Evolutionary conservation across 1,140 invertebrate species (phyloP).

Genomic region (Achatina immaculata): DNA sequence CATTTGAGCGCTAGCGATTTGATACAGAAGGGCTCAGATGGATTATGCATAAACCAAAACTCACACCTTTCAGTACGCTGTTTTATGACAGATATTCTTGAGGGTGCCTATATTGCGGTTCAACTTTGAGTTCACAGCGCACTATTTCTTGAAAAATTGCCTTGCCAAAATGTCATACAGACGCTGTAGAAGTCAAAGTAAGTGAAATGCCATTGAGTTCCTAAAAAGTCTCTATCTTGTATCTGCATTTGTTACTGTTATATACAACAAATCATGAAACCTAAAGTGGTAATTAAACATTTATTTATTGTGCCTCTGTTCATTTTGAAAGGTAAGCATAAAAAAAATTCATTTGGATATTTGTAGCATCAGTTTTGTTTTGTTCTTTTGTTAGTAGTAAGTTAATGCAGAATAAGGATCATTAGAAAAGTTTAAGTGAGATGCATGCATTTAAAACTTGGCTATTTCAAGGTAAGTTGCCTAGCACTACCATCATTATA

Average conservation of each 20-base stretch:
- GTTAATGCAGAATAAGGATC: background rate
- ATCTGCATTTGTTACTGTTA: background rate
- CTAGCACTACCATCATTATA: too few species aligned
- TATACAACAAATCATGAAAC: background rate
- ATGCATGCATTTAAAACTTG: too few species aligned
- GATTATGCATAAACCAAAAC: too few species aligned
- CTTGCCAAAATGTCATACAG: constrained; percentile 32
- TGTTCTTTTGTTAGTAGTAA: background rate
- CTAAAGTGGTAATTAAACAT: background rate
- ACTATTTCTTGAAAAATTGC: constrained; percentile 5
- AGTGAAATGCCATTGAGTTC: background rate
- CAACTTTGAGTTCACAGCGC: background rate
- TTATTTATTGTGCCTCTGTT: background rate
- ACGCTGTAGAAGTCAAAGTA: background rate
- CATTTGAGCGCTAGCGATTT: too few species aligned
- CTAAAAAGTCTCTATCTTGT: too few species aligned
- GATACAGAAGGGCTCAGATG: too few species aligned
- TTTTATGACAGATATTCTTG: constrained; percentile 20
- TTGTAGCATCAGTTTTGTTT: background rate
- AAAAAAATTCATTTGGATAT: background rate
- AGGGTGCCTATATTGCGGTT: constrained; percentile 2
- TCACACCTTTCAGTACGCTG: background rate
- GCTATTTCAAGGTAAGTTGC: too few species aligned
- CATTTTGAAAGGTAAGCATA: background rate
- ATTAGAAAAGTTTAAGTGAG: too few species aligned